These are phyloP conservation scores for Dermatemys mawii DNA, from an alignment of 2,113 vertebrate genomes.

Conservation along the genomic window DNA sequence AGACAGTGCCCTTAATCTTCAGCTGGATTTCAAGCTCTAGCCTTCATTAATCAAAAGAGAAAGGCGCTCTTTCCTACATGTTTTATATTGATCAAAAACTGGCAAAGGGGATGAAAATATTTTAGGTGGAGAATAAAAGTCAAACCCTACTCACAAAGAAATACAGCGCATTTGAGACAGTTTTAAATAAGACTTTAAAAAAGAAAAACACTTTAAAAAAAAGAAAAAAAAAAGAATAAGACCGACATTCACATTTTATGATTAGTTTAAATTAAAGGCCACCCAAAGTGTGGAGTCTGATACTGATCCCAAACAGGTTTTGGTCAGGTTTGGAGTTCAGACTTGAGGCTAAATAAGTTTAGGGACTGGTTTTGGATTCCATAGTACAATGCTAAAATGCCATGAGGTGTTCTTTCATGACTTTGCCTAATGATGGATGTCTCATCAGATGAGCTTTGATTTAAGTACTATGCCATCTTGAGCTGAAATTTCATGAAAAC, in stretches of 20 bases:
- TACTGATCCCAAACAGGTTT: background rate
- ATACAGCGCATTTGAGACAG: background rate
- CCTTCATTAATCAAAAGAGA: conserved; percentile 43
- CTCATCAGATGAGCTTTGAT: background rate
- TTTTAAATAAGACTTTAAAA: background rate
- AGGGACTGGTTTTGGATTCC: background rate
- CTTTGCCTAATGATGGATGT: background rate
- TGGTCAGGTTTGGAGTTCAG: background rate
- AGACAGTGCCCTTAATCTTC: conserved; percentile 57
- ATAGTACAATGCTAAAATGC: background rate
- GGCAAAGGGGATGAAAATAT: background rate
- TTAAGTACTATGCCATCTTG: background rate
- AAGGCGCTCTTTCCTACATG: background rate
- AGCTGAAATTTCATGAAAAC: background rate
- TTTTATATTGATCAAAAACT: conserved; percentile 27
- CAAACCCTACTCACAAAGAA: background rate
- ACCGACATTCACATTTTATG: conserved; percentile 3
- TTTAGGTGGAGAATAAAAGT: background rate
- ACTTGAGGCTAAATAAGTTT: background rate
- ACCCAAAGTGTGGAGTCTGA: background rate
- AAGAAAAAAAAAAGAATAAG: background rate
- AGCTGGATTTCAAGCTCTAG: conserved; percentile 31
- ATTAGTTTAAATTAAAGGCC: background rate
- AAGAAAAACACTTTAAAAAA: background rate
- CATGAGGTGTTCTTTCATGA: background rate